Conservation (phyloP, 1,140 invertebrate genomes). For the Aphidius ervi region DNA sequence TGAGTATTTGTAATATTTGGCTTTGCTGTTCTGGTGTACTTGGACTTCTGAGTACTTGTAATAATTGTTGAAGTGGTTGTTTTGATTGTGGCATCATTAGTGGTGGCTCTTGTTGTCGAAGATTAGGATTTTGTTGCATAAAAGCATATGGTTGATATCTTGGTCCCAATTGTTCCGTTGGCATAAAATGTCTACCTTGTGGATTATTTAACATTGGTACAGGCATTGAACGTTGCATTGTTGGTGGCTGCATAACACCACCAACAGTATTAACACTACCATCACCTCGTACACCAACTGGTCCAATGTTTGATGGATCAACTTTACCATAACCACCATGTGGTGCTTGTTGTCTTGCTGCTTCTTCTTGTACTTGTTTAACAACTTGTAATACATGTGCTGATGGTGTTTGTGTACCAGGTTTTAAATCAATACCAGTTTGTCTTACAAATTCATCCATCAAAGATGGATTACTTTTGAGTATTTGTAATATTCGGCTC, state of each 20-base stretch:
- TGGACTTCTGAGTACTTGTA: conserved; percentile 83
- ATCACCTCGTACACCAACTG: conserved; percentile 34
- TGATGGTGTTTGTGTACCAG: conserved; percentile 70
- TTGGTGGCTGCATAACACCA: conserved; percentile 64
- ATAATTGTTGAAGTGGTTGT: conserved; percentile 83
- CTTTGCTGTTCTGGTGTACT: conserved; percentile 89
- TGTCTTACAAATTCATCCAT: no score
- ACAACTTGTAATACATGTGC: conserved; percentile 79
- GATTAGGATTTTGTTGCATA: conserved; percentile 48
- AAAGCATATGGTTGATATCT: conserved; percentile 42
- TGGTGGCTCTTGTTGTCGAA: conserved; percentile 50
- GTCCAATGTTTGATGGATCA: conserved; percentile 54
- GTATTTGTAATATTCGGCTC: no score
- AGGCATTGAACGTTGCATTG: conserved; percentile 57
- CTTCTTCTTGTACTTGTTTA: conserved; percentile 89
- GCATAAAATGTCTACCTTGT: conserved; percentile 52
- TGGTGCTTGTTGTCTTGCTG: conserved; percentile 76
- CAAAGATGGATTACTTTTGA: conserved; percentile 13
- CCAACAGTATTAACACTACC: no score
- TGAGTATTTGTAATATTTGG: conserved; percentile 88
- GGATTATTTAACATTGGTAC: conserved; percentile 47
- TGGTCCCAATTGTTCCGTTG: conserved; percentile 67
- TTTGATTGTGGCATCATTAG: conserved; percentile 52
- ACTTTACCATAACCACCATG: conserved; percentile 69
- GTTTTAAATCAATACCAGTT: conserved; percentile 63